Percentiles rank a stretch among this genome's conserved stretches.
Conservation (phyloP, 2,888 invertebrate species). For the Lathronympha strigana region DNA sequence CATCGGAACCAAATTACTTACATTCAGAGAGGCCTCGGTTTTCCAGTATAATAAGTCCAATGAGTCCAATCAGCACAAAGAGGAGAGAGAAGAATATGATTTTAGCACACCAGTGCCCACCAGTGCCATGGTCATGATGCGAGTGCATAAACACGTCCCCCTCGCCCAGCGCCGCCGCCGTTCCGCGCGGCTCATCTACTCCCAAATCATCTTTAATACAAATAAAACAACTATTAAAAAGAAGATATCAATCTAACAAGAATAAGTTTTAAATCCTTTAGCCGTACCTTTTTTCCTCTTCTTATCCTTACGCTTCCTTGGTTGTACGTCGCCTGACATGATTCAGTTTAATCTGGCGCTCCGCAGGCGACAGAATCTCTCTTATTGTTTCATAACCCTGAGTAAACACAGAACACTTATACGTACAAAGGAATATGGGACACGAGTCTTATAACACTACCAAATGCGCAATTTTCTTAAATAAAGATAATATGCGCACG, state of each 20-base stretch:
- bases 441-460: conserved; percentile 58
- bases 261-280: neutral
- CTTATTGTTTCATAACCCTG: conserved; percentile 82
- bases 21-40: conserved; percentile 91
- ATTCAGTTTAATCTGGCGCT: conserved; percentile 75
- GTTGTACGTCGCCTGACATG: conserved; percentile 95
- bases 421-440: conserved; percentile 55
- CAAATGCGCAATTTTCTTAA: conserved; percentile 77
- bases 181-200: conserved; percentile 76
- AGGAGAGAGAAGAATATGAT: conserved; percentile 91
- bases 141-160: conserved; percentile 92
- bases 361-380: conserved; percentile 68
- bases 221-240: conserved; percentile 23
- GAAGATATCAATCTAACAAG: conserved; percentile 31
- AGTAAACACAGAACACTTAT: conserved; percentile 72
- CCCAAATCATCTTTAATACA: conserved; percentile 76
- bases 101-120: conserved; percentile 93
- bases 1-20: conserved; percentile 72
- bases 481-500: conserved; percentile 69
- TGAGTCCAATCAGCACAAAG: conserved; percentile 87
- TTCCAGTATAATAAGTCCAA: conserved; percentile 91
- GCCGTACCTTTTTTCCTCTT: conserved; percentile 90
- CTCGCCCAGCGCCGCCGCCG: conserved; percentile 76
- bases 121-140: conserved; percentile 89
- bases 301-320: conserved; percentile 93